Evolutionary conservation across 2,888 invertebrate species (phyloP).

Genomic region (Eilema griseolum): DNA sequence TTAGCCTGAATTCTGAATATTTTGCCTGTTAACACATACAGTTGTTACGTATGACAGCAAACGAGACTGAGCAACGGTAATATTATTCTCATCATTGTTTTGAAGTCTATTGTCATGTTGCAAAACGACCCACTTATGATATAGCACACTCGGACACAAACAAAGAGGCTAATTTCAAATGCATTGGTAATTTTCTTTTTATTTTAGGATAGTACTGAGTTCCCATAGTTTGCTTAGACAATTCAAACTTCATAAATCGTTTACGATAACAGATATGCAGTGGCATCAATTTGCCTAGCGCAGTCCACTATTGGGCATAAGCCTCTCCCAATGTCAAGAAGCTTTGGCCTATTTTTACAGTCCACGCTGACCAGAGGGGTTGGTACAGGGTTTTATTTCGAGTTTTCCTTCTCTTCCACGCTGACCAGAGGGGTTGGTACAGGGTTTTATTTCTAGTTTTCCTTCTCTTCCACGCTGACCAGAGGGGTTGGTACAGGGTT

Average conservation of each 20-base stretch:
- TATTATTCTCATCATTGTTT: conserved; percentile 47
- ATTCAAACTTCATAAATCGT: background rate
- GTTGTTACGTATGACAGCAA: conserved; percentile 27
- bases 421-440: too few relatives aligned
- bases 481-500: too few relatives aligned
- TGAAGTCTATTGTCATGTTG: conserved; percentile 35
- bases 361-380: too few relatives aligned
- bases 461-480: too few relatives aligned
- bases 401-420: too few relatives aligned
- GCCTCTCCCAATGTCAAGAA: too few relatives aligned
- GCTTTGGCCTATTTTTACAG: too few relatives aligned
- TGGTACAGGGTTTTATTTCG: too few relatives aligned
- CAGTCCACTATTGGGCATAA: too few relatives aligned
- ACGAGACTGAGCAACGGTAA: conserved; percentile 32
- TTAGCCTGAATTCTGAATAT: background rate
- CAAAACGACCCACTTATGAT: conserved; percentile 47
- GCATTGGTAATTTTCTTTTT: conserved; percentile 7
- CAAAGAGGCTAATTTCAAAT: conserved; percentile 38
- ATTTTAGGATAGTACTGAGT: background rate
- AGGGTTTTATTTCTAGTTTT: too few relatives aligned
- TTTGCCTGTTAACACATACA: conserved; percentile 18
- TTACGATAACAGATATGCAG: too few relatives aligned
- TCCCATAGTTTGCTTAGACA: background rate
- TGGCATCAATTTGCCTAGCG: too few relatives aligned
- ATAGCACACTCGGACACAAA: conserved; percentile 31